Percentiles rank a stretch among this genome's conserved stretches.
phyloP scores from a whole-genome alignment of 2,113 vertebrate species.

The Polypterus bichir region DNA sequence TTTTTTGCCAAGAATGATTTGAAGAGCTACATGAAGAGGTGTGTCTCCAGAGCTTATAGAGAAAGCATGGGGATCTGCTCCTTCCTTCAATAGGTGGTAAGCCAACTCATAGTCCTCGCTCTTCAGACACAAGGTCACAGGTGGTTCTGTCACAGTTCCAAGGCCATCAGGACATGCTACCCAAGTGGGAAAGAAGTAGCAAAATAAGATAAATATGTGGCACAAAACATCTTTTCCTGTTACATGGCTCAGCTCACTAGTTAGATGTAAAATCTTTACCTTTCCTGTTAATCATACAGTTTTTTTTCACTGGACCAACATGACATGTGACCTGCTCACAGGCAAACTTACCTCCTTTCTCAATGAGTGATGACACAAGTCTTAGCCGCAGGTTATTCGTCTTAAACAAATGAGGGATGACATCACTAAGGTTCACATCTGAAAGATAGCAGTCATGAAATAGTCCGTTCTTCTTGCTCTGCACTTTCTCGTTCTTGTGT shows the following conservation, averaged over 20 bases:
- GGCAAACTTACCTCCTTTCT: slow-evolving; percentile 46
- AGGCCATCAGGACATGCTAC: slow-evolving; percentile 34
- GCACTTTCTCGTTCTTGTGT: slow-evolving; percentile 27
- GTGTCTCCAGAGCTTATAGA: slow-evolving; percentile 44
- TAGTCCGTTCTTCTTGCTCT: slow-evolving; percentile 19
- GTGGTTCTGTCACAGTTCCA: slow-evolving; percentile 25
- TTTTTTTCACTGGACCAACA: background rate
- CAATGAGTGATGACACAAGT: slow-evolving; percentile 44
- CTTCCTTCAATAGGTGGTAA: slow-evolving; percentile 43
- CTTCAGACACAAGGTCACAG: slow-evolving; percentile 39
- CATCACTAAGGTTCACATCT: slow-evolving; percentile 36
- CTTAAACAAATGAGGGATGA: slow-evolving; percentile 32
- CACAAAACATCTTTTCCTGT: too few species aligned
- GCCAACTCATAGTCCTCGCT: slow-evolving; percentile 42
- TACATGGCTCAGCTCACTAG: too few species aligned
- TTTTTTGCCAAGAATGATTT: slow-evolving; percentile 42
- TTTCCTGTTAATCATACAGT: too few species aligned
- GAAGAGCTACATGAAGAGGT: slow-evolving; percentile 54
- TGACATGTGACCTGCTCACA: background rate
- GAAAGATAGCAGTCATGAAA: slow-evolving; percentile 37
- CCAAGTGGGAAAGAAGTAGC: slow-evolving; percentile 1
- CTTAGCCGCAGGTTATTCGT: slow-evolving; percentile 21
- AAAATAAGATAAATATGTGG: background rate
- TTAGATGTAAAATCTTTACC: too few species aligned
- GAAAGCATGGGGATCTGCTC: slow-evolving; percentile 35